These are phyloP conservation scores for Zaprionus lachaisei DNA, from an alignment of 1,140 invertebrate genomes.

Conservation along the genomic window DNA sequence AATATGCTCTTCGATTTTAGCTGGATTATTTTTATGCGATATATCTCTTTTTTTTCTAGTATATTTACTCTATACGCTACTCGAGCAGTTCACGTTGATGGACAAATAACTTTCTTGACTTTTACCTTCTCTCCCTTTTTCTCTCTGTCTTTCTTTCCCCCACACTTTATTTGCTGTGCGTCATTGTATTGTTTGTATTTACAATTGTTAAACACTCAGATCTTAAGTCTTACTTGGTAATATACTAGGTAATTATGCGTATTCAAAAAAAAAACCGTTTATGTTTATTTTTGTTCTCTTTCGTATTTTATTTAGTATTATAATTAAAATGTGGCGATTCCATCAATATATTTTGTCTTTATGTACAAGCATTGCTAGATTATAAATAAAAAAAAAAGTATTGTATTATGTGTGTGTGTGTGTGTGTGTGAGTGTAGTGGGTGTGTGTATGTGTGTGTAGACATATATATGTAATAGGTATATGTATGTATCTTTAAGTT, in stretches of 20 bases:
- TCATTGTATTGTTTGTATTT: constrained; percentile 73
- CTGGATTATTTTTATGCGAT: constrained; percentile 10
- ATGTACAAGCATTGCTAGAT: constrained; percentile 74
- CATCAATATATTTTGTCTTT: constrained; percentile 54
- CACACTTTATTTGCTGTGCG: constrained; percentile 26
- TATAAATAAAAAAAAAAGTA: constrained; percentile 62
- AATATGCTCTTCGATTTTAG: constrained; percentile 9
- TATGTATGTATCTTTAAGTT: constrained; percentile 8
- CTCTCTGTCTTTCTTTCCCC: too few species aligned
- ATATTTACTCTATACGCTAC: constrained; percentile 14
- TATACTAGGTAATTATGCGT: constrained; percentile 19
- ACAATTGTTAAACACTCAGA: constrained; percentile 75
- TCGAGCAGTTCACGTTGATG: constrained; percentile 36
- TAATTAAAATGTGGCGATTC: constrained; percentile 59
- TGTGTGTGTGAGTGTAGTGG: constrained; percentile 4
- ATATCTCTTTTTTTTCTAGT: constrained; percentile 1
- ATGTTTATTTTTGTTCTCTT: constrained; percentile 37
- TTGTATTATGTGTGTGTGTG: neutral
- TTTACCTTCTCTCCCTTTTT: neutral
- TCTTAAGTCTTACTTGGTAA: constrained; percentile 54
- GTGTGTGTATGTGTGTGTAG: constrained; percentile 28
- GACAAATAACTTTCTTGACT: constrained; percentile 16
- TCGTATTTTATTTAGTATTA: constrained; percentile 49
- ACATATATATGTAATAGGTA: constrained; percentile 16
- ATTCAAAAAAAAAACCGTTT: constrained; percentile 43